Base-by-base conservation (phyloP, 2,113 vertebrate genomes). In the Ramphastos sulfuratus region DNA sequence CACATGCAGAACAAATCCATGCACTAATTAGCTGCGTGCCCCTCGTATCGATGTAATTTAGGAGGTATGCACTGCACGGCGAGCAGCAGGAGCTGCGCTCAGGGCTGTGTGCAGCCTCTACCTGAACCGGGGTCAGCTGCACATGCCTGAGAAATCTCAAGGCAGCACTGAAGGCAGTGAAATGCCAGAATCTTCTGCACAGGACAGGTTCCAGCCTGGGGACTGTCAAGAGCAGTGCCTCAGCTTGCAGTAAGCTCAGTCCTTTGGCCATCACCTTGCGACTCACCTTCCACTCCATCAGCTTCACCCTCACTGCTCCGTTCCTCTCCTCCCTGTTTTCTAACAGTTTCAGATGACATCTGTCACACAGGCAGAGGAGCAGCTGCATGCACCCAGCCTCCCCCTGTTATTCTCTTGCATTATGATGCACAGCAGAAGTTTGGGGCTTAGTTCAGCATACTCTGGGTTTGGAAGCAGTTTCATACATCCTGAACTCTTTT, bases 1-100 rank as follows among this genome's bases (percentile, higher is more conserved):
- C 90, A 95, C 85, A 55, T 63, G 93, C 95, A 95, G 93, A 95
- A 96, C 93, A 90, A 96, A 95, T 95, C 82, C 88, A 61, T 50
- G 25, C 19, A 48, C 77, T 86, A 82, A 92, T 11, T 94, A 76
- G 80, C 78, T 86, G 48, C 66, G 79, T 90, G 94, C 39, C 82
- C 80, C 78, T 89, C 85, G 9, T 64, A 74, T 85, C 44, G 79
- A 83, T 50, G 48, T 44, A 67, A 90, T 91, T 92, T 18, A 10
- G 61, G 75, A 56, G 64, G 69, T 60, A 60, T 1, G 17, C 6
- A 0, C 1, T 37, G 60, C 82, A 52, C 20, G 35, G 6, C 7
- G 48, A 80, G 46, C 67, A 46, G 9, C 46, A 15, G 3, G 9
- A 86, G 3, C 14, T 27, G 44, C 1, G 14, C 39, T 39, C 46